A percentile compares a stretch with the other conserved stretches of the same genome.
Evolutionary conservation across 2,888 invertebrate species (phyloP).

Genomic region (Hyalella azteca): DNA sequence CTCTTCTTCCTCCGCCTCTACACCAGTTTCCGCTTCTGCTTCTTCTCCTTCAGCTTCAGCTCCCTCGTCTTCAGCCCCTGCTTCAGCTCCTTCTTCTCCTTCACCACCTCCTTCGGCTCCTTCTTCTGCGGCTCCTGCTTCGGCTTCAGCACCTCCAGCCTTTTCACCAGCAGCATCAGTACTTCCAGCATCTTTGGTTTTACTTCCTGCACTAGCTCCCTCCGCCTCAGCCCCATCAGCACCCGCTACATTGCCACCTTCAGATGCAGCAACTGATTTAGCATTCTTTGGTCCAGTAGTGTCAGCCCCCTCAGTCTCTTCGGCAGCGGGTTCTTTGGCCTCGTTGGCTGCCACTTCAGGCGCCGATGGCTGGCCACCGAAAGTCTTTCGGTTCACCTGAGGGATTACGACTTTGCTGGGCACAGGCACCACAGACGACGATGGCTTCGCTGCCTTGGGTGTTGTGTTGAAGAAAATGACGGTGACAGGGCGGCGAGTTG

Average conservation of each 20-base stretch:
- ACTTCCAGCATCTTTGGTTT: not conserved
- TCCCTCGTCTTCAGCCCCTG: conserved; percentile 30
- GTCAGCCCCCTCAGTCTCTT: not conserved
- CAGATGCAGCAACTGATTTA: not conserved
- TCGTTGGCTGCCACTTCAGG: not conserved
- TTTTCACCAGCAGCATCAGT: not conserved
- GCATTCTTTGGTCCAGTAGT: not conserved
- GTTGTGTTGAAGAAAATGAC: conserved; percentile 21
- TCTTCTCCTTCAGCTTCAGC: conserved; percentile 29
- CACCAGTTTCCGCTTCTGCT: conserved; percentile 36
- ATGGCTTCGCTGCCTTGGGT: not conserved
- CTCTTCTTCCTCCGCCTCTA: conserved; percentile 30
- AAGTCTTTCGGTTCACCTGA: not conserved
- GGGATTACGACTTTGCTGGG: not conserved
- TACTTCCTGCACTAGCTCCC: not conserved
- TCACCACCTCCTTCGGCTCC: conserved; percentile 4
- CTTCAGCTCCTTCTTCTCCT: conserved; percentile 38
- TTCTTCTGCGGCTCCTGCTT: not conserved
- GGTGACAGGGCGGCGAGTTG: conserved; percentile 4
- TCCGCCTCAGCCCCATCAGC: not conserved
- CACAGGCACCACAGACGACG: not conserved
- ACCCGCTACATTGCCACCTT: not conserved
- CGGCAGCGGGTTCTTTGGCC: not conserved
- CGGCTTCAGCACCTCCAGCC: conserved; percentile 19
- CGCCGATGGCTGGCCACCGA: not conserved